Evolutionary conservation across 2,113 vertebrate genomes (phyloP), one percentile per base, ranked within the genome.

Genomic region (Cynoglossus semilaevis): DNA sequence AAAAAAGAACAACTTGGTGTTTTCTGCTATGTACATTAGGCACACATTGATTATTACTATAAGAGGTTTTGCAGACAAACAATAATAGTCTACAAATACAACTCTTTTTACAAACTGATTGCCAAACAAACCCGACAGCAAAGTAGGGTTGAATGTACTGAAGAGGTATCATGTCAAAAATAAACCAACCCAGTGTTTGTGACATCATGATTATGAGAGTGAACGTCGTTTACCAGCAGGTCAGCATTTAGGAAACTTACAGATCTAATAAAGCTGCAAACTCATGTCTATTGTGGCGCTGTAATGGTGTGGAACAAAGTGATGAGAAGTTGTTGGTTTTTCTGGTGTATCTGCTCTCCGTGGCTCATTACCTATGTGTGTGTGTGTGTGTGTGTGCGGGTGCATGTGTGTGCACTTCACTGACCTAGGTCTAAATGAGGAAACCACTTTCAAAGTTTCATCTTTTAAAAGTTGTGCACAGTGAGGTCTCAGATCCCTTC

Each of bases 281-380:
- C 54, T 72, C 73, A 35, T 64, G 63, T 50, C 64, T 41, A 79
- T 85, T 89, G 83, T 85, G 67, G 64, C 44, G 67, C 80, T 73
- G 83, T 84, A 83, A 87, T 84, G 84, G 70, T 72, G 70, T 87
- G 79, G 80, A 83, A 86, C 77, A 78, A 67, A 79, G 82, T 82
- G 85, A 81, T 81, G 85, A 84, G 85, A 65, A 67, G 78, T 72
- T 55, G 74, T 70, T 77, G 62, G 77, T 50, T 72, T 48, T 1
- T 35, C 58, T 63, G 68, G 81, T 72, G 76, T 70, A 68, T 79
- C 73, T 66, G 74, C 58, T 51, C 66, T 72, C 54, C 71, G 84
- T 59, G 87, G 82, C 77, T 80, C 85, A 80, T 84, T 78, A 84
- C 72, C 77, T 62, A 52, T 76, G 74, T 74, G 70, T 66, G 64